phyloP scores from a whole-genome alignment of 2,113 vertebrate species.

The Callipepla californica region DNA sequence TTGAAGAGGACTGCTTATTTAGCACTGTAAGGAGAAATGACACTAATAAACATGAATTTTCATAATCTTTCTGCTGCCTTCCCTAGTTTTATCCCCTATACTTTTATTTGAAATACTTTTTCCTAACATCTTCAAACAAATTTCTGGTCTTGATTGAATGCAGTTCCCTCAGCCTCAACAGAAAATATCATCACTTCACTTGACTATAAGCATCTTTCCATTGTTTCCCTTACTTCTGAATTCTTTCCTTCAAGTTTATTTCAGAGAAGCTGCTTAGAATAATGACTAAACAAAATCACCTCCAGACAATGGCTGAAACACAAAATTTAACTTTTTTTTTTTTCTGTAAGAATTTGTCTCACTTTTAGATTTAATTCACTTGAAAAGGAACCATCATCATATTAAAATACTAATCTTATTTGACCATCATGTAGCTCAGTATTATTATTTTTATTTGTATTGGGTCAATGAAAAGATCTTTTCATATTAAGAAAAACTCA shows the following conservation, averaged over 20 bases:
- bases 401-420: neutral
- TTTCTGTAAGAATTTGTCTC: neutral
- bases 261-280: neutral
- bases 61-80: neutral
- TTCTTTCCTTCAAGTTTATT: constrained; percentile 6
- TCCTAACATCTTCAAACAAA: neutral
- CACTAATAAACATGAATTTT: neutral
- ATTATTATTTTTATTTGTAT: neutral
- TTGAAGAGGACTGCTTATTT: neutral
- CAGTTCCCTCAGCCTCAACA: neutral
- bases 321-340: neutral
- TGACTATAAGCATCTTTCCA: neutral
- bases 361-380: neutral
- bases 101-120: neutral
- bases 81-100: neutral
- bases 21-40: neutral
- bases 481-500: neutral
- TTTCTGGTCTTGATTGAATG: neutral
- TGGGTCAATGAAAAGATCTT: neutral
- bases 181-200: neutral
- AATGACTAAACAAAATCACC: neutral
- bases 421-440: neutral
- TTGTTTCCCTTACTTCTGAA: constrained; percentile 34
- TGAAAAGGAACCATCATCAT: neutral
- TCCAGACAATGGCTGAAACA: constrained; percentile 2